These are phyloP conservation scores for Napeogenes inachia DNA, from an alignment of 2,888 invertebrate species.

Conservation along the genomic window DNA sequence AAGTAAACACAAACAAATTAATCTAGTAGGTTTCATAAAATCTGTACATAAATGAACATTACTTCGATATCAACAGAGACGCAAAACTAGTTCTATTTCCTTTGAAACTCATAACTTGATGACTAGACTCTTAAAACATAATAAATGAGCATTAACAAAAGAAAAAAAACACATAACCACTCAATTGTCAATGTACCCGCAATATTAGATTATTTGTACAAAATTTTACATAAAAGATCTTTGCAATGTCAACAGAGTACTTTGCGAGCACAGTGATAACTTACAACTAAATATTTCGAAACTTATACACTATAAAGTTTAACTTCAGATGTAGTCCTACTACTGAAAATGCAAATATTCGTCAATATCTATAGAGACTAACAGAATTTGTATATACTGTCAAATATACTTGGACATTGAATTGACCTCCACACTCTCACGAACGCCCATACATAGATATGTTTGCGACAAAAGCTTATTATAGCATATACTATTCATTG, in stretches of 20 bases:
- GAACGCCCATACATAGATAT: conserved; percentile 62
- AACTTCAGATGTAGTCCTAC: conserved; percentile 51
- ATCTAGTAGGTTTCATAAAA: conserved; percentile 21
- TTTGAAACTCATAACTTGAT: conserved; percentile 68
- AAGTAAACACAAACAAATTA: conserved; percentile 16
- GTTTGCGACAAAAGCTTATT: conserved; percentile 74
- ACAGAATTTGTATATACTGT: conserved; percentile 29
- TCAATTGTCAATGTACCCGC: conserved; percentile 41
- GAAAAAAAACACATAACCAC: conserved; percentile 48
- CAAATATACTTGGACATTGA: conserved; percentile 24
- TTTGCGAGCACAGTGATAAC: conserved; percentile 54
- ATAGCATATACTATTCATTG: conserved; percentile 53
- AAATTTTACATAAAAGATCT: conserved; percentile 4
- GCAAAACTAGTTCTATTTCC: conserved; percentile 49
- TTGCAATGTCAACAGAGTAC: conserved; percentile 33
- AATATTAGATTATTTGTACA: conserved; percentile 30
- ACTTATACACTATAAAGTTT: conserved; percentile 63
- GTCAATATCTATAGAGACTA: conserved; percentile 35
- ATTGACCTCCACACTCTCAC: conserved; percentile 52
- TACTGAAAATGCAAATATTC: conserved; percentile 42
- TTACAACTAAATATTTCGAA: conserved; percentile 45
- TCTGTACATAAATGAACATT: conserved; percentile 25
- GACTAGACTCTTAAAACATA: conserved; percentile 76
- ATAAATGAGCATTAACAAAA: conserved; percentile 75
- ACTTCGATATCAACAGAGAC: conserved; percentile 27